Base-by-base conservation (phyloP, 2,888 invertebrate species). In the Nycteola revayana region DNA sequence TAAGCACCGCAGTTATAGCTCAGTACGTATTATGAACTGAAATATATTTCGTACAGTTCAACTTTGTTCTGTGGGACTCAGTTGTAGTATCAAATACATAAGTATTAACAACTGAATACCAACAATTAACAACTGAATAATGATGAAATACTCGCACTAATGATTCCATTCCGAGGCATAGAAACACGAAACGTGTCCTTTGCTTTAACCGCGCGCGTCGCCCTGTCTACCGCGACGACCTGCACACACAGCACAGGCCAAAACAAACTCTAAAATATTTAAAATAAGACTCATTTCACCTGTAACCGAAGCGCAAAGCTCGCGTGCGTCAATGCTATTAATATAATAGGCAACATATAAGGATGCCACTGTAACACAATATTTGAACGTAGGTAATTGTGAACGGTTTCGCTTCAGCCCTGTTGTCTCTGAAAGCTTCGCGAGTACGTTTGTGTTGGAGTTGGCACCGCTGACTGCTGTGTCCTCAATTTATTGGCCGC, bases 131-230 rank as follows among this genome's bases (percentile, higher is more conserved):
- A n/a, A n/a, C n/a, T n/a, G n/a, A n/a, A n/a, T n/a, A n/a, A n/a
- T n/a, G n/a, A n/a, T n/a, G n/a, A n/a, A n/a, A n/a, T n/a, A n/a
- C n/a, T n/a, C n/a, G n/a, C n/a, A n/a, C n/a, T n/a, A n/a, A n/a
- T n/a, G n/a, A n/a, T n/a, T n/a, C n/a, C n/a, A n/a, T n/a, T n/a
- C n/a, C n/a, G n/a, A n/a, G 41, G 30, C 57, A 29, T 51, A 51
- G 61, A 47, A 51, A 59, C 66, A 61, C 63, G 66, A 64, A 40
- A 47, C 34, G 44, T 66, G 66, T 63, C 64, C 50, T 42, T 39
- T 42, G 53, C 63, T 56, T 58, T 60, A 58, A 29, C 34, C 35
- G 32, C 30, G 26, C 36, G 47, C 50, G 44, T 48, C 51, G 29
- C 7, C 28, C 48, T 26, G 51, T 51, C 50, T 50, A 27, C 29